Conservation (phyloP, 2,113 vertebrate genomes). For the Lethenteron camtschaticum region DNA sequence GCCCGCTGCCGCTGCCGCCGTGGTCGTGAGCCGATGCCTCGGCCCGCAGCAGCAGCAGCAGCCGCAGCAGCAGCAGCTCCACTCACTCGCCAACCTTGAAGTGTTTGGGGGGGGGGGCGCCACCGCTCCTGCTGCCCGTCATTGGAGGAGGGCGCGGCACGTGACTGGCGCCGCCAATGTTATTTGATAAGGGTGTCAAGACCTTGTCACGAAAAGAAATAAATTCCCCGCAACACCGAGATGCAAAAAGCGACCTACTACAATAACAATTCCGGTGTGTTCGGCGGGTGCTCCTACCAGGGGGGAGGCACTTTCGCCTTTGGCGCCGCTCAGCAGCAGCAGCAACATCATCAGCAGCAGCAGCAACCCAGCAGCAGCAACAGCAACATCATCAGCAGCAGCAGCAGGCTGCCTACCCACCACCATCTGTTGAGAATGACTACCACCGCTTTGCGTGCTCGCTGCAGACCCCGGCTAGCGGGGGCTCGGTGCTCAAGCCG, state of each 20-base stretch:
- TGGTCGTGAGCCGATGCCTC: too few relatives aligned
- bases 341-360: conserved; percentile 55
- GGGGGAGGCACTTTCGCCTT: conserved; percentile 93
- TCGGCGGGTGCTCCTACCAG: conserved; percentile 95
- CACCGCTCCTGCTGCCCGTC: conserved; percentile 16
- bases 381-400: not conserved
- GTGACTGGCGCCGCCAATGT: conserved; percentile 99
- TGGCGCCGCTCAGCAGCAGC: conserved; percentile 87
- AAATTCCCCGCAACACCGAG: conserved; percentile 97
- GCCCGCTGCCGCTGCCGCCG: too few relatives aligned
- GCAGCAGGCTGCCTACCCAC: conserved; percentile 13
- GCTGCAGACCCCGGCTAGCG: conserved; percentile 56
- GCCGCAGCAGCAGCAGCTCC: too few relatives aligned
- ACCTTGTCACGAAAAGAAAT: conserved; percentile 97
- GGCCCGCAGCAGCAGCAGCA: too few relatives aligned
- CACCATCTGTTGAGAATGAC: conserved; percentile 66
- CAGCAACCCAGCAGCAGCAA: not conserved
- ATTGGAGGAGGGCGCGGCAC: conserved; percentile 89
- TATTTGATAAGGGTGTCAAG: conserved; percentile 98
- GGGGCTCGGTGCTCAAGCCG: conserved; percentile 51
- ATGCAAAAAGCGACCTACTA: conserved; percentile 99
- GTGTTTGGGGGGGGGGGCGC: too few relatives aligned
- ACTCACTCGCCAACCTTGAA: too few relatives aligned
- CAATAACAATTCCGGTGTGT: conserved; percentile 84
- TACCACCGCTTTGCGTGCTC: conserved; percentile 89